Evolutionary conservation across 1,140 invertebrate species (phyloP).

Genomic region (Copidosoma floridanum): DNA sequence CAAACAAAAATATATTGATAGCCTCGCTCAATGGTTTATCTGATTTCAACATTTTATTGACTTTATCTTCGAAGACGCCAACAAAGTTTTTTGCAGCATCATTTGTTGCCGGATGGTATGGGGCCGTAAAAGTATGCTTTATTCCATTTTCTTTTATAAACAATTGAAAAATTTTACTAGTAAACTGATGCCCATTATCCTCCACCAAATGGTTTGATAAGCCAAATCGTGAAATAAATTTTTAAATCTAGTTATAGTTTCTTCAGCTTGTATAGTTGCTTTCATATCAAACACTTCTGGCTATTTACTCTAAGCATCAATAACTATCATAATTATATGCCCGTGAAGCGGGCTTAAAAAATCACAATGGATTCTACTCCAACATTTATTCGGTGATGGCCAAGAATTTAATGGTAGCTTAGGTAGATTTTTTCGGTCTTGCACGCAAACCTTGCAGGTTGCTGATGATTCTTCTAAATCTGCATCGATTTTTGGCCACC

Average conservation of each 20-base stretch:
- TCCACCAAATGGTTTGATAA: conserved; percentile 30
- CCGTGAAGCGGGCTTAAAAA: background rate
- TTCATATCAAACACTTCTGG: background rate
- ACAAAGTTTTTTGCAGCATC: conserved; percentile 39
- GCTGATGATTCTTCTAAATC: conserved; percentile 40
- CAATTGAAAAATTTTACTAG: conserved; percentile 25
- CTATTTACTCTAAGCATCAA: background rate
- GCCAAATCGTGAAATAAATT: conserved; percentile 35
- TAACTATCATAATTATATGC: background rate
- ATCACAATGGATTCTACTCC: no score
- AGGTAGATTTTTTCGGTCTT: conserved; percentile 28
- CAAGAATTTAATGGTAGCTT: conserved; percentile 36
- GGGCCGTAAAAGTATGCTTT: conserved; percentile 25
- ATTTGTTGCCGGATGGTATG: conserved; percentile 40
- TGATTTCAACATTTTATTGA: background rate
- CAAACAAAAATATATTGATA: background rate
- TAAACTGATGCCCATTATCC: conserved; percentile 34
- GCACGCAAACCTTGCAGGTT: conserved; percentile 34
- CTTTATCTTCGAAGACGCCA: background rate
- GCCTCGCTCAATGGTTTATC: background rate
- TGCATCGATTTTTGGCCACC: conserved; percentile 50
- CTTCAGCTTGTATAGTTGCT: conserved; percentile 13
- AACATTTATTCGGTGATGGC: no score
- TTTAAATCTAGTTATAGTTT: conserved; percentile 30
- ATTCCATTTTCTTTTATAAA: conserved; percentile 37